Evolutionary conservation across 2,113 vertebrate species (phyloP), one percentile per base, ranked within the genome.

Genomic region (Podocnemis expansa): DNA sequence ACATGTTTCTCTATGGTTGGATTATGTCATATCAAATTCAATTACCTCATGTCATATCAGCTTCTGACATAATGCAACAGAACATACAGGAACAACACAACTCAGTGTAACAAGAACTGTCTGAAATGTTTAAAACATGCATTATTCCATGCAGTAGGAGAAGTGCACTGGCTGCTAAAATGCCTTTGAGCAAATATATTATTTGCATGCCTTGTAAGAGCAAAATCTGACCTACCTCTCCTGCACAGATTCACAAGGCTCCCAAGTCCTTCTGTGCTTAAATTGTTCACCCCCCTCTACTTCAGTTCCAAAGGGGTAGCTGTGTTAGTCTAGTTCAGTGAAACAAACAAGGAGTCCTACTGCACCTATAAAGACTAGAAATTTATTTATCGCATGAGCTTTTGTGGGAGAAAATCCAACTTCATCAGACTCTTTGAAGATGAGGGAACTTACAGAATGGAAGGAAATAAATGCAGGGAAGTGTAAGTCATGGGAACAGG

Each of bases 21-120:
- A 95, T 96, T 95, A 96, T 95, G 97, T 96, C 94, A 95, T 94
- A 93, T 96, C 93, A 92, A 93, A 96, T 95, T 87, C 90, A 95
- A 92, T 97, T 96, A 90, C 93, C 84, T 97, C 87, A 88, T 81
- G 67, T 89, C 94, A 89, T 91, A 93, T 95, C 93, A 94, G 80
- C 75, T 90, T 67, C 90, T 96, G 90, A 96, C 88, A 96, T 95
- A 96, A 96, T 93, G 84, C 60, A 94, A 86, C 16, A 80, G 70
- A 91, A 88, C 5, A 2, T 31, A 60, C 70, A 54, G 34, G 41
- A 80, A 90, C 85, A 45, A 3, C 76, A 80, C 88, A 80, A 60
- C 90, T 93, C 10, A 3, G 16, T 29, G 76, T 47, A 80, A 52
- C 86, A 80, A 58, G 86, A 93, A 6, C 45, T 1, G 1, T 90